Evolutionary conservation across 1,140 invertebrate species (phyloP).

Genomic region (Amphibalanus amphitrite): DNA sequence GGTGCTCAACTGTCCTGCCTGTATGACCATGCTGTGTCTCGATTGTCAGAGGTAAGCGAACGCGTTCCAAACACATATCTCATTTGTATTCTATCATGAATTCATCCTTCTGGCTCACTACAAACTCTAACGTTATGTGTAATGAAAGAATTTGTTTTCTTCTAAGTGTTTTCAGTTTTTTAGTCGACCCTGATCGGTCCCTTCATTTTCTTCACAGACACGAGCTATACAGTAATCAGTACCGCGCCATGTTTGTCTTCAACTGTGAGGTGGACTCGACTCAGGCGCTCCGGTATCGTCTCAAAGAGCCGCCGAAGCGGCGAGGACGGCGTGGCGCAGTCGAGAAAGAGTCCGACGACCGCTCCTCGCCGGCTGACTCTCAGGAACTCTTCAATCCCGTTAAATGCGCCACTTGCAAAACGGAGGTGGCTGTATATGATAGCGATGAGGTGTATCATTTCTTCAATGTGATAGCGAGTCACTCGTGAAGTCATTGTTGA

Average conservation of each 20-base stretch:
- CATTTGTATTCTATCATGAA: too few species aligned
- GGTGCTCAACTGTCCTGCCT: constrained; percentile 43
- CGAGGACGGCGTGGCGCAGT: background rate
- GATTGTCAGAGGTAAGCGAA: constrained; percentile 38
- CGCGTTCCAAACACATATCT: too few species aligned
- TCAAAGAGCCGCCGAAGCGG: constrained; percentile 23
- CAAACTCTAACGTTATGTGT: too few species aligned
- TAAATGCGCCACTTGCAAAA: constrained; percentile 36
- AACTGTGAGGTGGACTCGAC: constrained; percentile 35
- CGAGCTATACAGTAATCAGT: constrained; percentile 37
- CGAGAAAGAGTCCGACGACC: constrained; percentile 12
- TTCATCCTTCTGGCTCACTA: too few species aligned
- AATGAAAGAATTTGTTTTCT: too few species aligned
- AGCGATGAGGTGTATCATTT: constrained; percentile 45
- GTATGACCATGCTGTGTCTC: constrained; percentile 37
- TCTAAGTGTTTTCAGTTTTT: too few species aligned
- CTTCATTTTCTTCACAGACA: constrained; percentile 27
- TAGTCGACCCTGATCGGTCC: too few species aligned
- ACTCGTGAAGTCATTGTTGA: constrained; percentile 20
- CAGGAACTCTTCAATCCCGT: constrained; percentile 36
- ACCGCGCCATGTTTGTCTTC: constrained; percentile 45
- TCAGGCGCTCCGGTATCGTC: constrained; percentile 21
- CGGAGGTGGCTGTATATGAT: constrained; percentile 41
- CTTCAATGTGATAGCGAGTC: constrained; percentile 43
- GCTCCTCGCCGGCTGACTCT: constrained; percentile 2